These are phyloP conservation scores for human DNA, from an alignment of 2,113 vertebrate genomes.

Conservation along the genomic window DNA sequence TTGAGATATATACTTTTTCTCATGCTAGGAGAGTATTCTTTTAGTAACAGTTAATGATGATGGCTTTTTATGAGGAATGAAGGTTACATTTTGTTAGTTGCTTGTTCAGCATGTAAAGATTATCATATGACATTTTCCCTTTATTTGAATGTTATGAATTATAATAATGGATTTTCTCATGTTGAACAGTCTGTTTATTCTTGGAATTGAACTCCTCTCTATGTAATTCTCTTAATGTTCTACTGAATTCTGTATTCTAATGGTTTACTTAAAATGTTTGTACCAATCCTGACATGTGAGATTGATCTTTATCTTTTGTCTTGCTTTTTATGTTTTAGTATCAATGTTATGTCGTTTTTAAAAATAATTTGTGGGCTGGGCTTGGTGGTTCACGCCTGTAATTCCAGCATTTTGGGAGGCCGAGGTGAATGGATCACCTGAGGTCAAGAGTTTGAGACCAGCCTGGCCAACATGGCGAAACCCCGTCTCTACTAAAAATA, in stretches of 20 bases:
- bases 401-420: too few relatives aligned
- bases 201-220: neutral
- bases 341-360: neutral
- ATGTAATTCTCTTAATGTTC: neutral
- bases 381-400: too few relatives aligned
- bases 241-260: slow-evolving; percentile 11
- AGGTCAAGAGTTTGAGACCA: too few relatives aligned
- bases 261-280: neutral
- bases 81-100: neutral
- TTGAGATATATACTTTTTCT: neutral
- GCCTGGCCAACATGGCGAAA: too few relatives aligned
- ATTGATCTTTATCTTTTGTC: neutral
- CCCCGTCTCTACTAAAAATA: too few relatives aligned
- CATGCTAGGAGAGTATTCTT: neutral
- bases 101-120: neutral
- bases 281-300: neutral
- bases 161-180: neutral
- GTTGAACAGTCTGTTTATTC: neutral
- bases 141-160: neutral
- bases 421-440: too few relatives aligned
- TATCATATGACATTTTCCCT: neutral
- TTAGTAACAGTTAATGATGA: neutral
- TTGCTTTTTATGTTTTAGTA: neutral
- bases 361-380: neutral
- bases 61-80: neutral